A percentile compares a stretch with the other conserved stretches of the same genome.
phyloP scores from a whole-genome alignment of 2,888 invertebrate genomes.

The Leptopterna dolabrata region DNA sequence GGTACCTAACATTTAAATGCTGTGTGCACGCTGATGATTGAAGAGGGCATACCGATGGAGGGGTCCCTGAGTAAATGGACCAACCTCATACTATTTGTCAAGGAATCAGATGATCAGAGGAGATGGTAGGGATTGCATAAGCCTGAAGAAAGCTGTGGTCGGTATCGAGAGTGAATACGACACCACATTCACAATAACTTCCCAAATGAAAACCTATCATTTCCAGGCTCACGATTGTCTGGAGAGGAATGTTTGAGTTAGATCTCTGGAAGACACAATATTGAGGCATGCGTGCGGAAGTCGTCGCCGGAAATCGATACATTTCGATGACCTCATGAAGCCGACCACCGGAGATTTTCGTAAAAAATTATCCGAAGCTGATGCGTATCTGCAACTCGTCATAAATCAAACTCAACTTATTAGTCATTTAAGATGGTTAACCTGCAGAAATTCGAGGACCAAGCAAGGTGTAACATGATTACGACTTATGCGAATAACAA shows the following conservation, averaged over 20 bases:
- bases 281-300: conserved; percentile 78
- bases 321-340: not conserved
- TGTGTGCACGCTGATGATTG: too few relatives aligned
- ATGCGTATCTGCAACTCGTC: conserved; percentile 94
- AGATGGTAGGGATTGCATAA: conserved; percentile 94
- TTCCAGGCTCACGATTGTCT: conserved; percentile 96
- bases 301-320: not conserved
- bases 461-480: conserved; percentile 76
- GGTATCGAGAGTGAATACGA: conserved; percentile 99
- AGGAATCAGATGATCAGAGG: conserved; percentile 99
- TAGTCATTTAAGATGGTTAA: conserved; percentile 75
- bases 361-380: conserved; percentile 92
- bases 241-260: conserved; percentile 96
- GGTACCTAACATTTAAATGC: too few relatives aligned
- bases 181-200: conserved; percentile 98
- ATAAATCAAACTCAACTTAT: conserved; percentile 88
- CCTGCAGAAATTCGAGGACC: conserved; percentile 74
- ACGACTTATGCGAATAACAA: conserved; percentile 82
- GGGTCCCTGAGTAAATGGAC: conserved; percentile 97
- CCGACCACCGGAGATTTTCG: conserved; percentile 73
- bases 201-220: conserved; percentile 99
- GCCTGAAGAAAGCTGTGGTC: conserved; percentile 96
- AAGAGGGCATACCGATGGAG: too few relatives aligned
- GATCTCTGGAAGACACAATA: conserved; percentile 94
- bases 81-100: conserved; percentile 97